Base-by-base conservation (phyloP, 2,888 invertebrate genomes). In the Tenthredo distinguenda region DNA sequence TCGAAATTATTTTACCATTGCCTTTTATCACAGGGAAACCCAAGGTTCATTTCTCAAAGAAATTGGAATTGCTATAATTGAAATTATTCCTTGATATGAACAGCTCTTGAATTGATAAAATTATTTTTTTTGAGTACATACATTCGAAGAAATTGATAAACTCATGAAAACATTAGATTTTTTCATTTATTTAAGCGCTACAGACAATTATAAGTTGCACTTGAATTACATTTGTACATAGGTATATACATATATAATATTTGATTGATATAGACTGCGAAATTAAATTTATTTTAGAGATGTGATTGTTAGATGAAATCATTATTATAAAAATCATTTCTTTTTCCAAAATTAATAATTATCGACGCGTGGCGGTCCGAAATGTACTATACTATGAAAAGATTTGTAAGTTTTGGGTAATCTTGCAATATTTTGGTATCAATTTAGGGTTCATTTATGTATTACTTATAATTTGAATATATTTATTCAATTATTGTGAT, bases 401-500 rank as follows among this genome's bases (percentile, higher is more conserved):
- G 47, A 50, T 50, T 43, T 76, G 0, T 71, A 15, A 76, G 21
- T 76, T 50, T 76, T 76, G 47, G 47, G 47, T 76, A 31, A 76
- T 76, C 76, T 26, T 76, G 50, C 7, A 55, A 58, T 58, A 79
- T 71, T 71, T 34, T 37, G n/a, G 37, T 71, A 34, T 71, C 37
- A n/a, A 37, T 71, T 82, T 21, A 82, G 18, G 12, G 21, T 62
- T 62, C 43, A 65, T 43, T 62, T 6, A 37, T n/a, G 15, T 47
- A 76, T 47, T 76, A 21, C 26, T 26, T 40, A 21, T 62, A 43
- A 82, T 62, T 79, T 58, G 58, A 58, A 79, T 76, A 10, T 5
- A 76, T 76, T 4, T 40, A 82, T 82, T 43, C n/a, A 65, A 83
- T 68, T 68, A 62, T 62, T 81, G 58, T 81, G 81, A 81, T 81